Base-by-base conservation (phyloP, 2,113 vertebrate species). In the Oryzias curvinotus region DNA sequence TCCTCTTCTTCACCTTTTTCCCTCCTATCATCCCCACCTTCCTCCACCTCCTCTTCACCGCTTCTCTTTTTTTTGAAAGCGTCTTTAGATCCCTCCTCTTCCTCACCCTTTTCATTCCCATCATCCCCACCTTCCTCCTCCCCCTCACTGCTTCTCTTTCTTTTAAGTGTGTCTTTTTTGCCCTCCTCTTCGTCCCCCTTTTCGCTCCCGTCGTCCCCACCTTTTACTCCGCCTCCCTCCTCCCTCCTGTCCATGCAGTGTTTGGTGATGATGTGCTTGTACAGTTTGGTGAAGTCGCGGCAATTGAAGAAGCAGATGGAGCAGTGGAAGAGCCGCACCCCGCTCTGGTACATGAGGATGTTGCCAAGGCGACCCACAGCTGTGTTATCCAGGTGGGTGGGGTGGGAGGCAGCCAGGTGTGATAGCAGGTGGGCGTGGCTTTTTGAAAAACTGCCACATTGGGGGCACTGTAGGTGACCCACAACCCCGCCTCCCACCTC, bases 341-440 rank as follows among this genome's bases (percentile, higher is more conserved):
- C 52, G 50, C 64, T 76, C 78, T 90, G 88, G 60, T 90, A 90
- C 47, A 84, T 80, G 42, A 90, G 3, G 46, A 84, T 71, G 68
- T 65, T 79, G n/a, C 88, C 86, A 0, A 90, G 86, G 18, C 86
- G 85, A 45, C 88, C 88, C 5, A 88, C 49, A 1, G 17, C 2
- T 51, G 70, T 26, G 5, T 0, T 0, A 14, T 85, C 85, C 66
- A 90, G 65, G 12, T 16, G 30, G 52, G 59, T 0, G 5, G 86
- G 88, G 57, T 90, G 88, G 0, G 65, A 28, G 0, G 54, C 46
- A 0, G 88, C 88, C 21, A 76, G 14, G 75, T 90, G 88, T 2
- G 66, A 26, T 54, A 90, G 80, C 68, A 80, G 80, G 19, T 86
- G 77, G 75, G 78, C 77, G 52, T 90, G 86, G 66, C 85, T 87